phyloP scores from a whole-genome alignment of 23 tunicate genomes.

The Oikopleura dioica region DNA sequence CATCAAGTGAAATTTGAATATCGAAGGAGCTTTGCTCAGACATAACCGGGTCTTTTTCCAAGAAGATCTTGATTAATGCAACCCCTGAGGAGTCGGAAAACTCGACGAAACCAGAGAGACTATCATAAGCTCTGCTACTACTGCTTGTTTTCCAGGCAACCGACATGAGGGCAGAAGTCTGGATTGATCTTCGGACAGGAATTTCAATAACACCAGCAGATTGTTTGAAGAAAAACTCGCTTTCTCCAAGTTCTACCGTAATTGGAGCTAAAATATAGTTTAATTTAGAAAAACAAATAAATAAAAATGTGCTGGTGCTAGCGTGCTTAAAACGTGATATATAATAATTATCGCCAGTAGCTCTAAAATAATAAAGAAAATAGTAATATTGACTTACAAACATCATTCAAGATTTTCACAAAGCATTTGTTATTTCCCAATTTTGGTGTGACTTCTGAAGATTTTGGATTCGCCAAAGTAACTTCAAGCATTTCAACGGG shows the following conservation, averaged over 20 bases:
- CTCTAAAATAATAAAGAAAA: neutral
- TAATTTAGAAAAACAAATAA: neutral
- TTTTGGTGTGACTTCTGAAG: neutral
- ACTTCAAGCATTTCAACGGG: neutral
- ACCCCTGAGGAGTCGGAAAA: neutral
- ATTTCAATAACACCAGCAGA: neutral
- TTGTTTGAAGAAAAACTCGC: neutral
- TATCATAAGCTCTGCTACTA: too few relatives aligned
- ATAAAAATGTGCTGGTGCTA: neutral
- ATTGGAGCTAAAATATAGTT: neutral
- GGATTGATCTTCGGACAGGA: neutral
- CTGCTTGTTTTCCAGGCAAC: constrained; percentile 1
- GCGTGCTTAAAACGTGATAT: neutral
- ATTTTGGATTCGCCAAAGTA: neutral
- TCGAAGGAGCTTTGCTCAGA: neutral
- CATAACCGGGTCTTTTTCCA: neutral
- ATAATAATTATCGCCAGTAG: neutral
- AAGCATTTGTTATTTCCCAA: neutral
- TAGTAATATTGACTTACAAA: neutral
- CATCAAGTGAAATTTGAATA: neutral
- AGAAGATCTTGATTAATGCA: neutral
- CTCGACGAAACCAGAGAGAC: too few relatives aligned
- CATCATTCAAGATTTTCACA: neutral
- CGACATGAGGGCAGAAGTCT: neutral
- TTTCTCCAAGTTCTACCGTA: neutral